Conservation (phyloP, 2,113 vertebrate species). For the Sylvietta virens region DNA sequence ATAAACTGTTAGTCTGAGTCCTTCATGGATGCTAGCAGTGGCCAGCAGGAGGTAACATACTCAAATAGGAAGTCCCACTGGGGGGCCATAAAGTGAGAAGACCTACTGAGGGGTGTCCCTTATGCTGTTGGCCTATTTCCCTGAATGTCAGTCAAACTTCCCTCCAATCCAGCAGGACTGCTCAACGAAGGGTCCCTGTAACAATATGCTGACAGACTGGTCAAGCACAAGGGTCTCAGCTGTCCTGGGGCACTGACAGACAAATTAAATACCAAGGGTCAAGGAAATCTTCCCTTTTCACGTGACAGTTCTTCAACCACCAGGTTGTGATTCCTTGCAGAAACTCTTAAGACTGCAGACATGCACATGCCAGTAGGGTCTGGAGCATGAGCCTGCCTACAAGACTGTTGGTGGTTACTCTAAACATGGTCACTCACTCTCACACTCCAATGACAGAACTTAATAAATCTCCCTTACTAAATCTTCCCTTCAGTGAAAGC, state of each 20-base stretch:
- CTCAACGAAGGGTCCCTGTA: not conserved
- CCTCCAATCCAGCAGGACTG: not conserved
- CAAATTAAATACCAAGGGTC: not conserved
- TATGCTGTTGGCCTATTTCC: not conserved
- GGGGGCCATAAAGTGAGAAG: not conserved
- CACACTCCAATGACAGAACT: not conserved
- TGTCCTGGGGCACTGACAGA: not conserved
- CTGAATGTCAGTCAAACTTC: not conserved
- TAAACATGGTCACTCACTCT: not conserved
- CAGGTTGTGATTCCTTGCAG: not conserved
- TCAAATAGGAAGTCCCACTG: not conserved
- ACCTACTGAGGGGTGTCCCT: not conserved
- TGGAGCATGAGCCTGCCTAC: not conserved
- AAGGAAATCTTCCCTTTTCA: not conserved
- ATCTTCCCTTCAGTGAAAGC: not conserved
- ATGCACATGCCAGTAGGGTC: too few species aligned
- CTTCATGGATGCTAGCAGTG: not conserved
- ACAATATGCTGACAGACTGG: not conserved
- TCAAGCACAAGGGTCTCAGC: not conserved
- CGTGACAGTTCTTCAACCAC: not conserved
- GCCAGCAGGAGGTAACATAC: not conserved
- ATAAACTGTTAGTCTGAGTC: not conserved
- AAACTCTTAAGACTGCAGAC: not conserved
- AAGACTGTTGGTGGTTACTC: not conserved
- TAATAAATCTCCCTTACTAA: not conserved